Percentiles rank a stretch among this genome's conserved stretches.
Evolutionary conservation across 2,888 invertebrate species (phyloP).

Genomic region (Campoletis raptor): DNA sequence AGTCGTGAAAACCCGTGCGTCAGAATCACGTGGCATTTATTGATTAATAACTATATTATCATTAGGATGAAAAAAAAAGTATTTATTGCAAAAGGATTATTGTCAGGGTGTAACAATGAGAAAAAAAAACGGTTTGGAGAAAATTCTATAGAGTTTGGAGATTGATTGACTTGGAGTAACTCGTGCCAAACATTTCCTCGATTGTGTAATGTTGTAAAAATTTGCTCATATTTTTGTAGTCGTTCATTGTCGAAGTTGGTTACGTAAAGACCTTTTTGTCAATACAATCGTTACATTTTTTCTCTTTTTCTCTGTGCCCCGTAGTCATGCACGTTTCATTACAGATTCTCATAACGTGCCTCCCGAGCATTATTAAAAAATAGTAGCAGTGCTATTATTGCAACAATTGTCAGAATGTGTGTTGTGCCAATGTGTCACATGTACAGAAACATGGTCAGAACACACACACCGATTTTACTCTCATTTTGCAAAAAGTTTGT

Average conservation of each 20-base stretch:
- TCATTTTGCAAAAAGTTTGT: slow-evolving; percentile 62
- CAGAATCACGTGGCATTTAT: slow-evolving; percentile 76
- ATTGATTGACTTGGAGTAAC: not conserved
- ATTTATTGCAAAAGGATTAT: slow-evolving; percentile 67
- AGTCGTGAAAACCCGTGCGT: slow-evolving; percentile 27
- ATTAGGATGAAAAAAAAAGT: slow-evolving; percentile 80
- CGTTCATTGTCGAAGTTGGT: slow-evolving; percentile 59
- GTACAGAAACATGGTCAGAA: not conserved
- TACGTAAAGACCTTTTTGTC: slow-evolving; percentile 74
- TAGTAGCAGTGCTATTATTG: slow-evolving; percentile 70
- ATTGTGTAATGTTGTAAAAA: slow-evolving; percentile 65
- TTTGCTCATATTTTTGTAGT: slow-evolving; percentile 21
- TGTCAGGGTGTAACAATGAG: not conserved
- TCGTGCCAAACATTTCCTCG: slow-evolving; percentile 3
- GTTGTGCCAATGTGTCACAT: not conserved
- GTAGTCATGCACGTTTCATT: slow-evolving; percentile 71
- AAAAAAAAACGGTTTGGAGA: not conserved
- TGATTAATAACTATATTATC: slow-evolving; percentile 80
- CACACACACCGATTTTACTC: not conserved
- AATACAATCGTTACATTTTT: slow-evolving; percentile 71
- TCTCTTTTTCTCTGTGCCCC: slow-evolving; percentile 54
- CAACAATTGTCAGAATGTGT: slow-evolving; percentile 67
- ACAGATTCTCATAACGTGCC: slow-evolving; percentile 74
- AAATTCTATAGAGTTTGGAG: not conserved
- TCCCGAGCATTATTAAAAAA: slow-evolving; percentile 73